phyloP scores from a whole-genome alignment of 2,113 vertebrate genomes.

The Microcebus murinus region DNA sequence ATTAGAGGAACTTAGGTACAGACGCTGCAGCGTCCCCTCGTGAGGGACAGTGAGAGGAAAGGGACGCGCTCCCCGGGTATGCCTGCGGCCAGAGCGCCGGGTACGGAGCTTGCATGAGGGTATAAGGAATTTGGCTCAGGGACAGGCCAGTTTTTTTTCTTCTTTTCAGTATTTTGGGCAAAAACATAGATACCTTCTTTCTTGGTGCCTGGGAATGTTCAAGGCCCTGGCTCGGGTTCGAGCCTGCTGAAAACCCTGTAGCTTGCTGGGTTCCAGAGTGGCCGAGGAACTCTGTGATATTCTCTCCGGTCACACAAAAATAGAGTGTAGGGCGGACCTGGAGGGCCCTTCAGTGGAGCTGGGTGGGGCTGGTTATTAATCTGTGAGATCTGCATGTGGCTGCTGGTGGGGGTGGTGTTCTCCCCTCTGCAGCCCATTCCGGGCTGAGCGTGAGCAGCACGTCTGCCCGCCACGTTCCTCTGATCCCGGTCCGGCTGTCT shows the following conservation, averaged over 20 bases:
- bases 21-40: background rate
- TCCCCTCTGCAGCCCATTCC: too few species aligned
- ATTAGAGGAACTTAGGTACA: background rate
- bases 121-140: background rate
- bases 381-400: background rate
- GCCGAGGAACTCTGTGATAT: background rate
- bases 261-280: too few species aligned
- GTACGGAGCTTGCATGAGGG: background rate
- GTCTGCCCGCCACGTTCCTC: accelerated
- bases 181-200: background rate
- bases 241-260: background rate
- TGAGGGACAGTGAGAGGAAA: background rate
- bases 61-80: too few species aligned
- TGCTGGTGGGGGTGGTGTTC: too few species aligned
- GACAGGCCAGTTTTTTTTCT: background rate
- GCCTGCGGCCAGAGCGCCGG: background rate
- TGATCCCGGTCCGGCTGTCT: background rate
- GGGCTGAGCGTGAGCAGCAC: too few species aligned
- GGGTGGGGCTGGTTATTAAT: accelerated
- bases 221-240: background rate
- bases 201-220: background rate
- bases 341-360: accelerated
- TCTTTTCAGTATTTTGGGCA: background rate
- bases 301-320: background rate
- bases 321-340: background rate